A percentile compares a stretch with the other conserved stretches of the same genome.
Conservation (phyloP, 2,113 vertebrate species). For the Pipa parva region DNA sequence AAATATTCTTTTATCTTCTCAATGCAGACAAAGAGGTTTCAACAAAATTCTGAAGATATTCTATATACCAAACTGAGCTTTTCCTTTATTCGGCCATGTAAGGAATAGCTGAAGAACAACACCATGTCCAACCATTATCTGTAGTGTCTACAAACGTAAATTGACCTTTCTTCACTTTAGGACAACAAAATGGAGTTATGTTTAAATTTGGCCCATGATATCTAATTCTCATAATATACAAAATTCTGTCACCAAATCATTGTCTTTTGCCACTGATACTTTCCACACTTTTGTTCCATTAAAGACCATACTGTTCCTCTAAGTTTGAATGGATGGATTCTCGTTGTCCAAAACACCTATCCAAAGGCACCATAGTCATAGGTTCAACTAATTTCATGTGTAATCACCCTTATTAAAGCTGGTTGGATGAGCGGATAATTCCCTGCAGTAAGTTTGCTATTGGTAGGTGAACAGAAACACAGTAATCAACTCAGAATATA, state of each 20-base stretch:
- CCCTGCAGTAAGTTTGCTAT: slow-evolving; percentile 30
- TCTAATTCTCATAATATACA: slow-evolving; percentile 14
- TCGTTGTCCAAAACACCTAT: slow-evolving; percentile 14
- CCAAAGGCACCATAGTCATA: slow-evolving; percentile 33
- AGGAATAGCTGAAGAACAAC: neutral
- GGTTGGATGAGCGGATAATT: slow-evolving; percentile 4
- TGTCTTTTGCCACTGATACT: slow-evolving; percentile 17
- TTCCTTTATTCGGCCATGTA: neutral
- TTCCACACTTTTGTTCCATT: slow-evolving; percentile 6
- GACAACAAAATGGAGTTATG: neutral
- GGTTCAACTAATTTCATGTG: neutral
- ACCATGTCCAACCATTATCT: neutral
- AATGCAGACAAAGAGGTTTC: neutral
- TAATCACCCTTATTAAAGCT: slow-evolving; percentile 9
- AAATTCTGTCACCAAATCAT: slow-evolving; percentile 10
- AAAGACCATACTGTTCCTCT: slow-evolving; percentile 11
- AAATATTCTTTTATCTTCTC: neutral
- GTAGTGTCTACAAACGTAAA: neutral
- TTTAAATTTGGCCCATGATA: neutral
- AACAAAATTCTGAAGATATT: neutral
- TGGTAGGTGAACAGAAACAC: slow-evolving; percentile 10
- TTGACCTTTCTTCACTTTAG: neutral
- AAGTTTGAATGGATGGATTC: neutral
- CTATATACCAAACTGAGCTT: neutral
- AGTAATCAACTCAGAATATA: slow-evolving; percentile 12